Conservation (phyloP, 2,113 vertebrate species). For the Brachirus orientalis region DNA sequence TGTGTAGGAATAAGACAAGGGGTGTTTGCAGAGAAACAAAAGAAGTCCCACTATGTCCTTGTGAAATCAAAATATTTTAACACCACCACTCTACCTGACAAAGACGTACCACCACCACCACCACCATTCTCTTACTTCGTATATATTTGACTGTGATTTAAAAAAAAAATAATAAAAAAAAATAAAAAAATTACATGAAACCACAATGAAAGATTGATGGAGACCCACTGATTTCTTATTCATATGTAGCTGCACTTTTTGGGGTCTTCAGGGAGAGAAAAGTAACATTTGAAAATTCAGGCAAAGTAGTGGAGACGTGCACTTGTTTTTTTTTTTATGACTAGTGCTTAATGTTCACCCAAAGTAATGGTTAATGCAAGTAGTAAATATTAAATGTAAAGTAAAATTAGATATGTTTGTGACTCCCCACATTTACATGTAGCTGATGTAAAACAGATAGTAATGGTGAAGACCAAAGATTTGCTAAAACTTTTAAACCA, state of each 20-base stretch:
- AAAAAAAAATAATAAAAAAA: no score
- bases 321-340: background rate
- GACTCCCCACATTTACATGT: no score
- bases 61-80: background rate
- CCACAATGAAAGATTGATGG: conserved; percentile 32
- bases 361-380: background rate
- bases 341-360: background rate
- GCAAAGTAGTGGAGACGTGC: background rate
- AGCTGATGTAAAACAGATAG: no score
- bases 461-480: no score
- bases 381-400: conserved; percentile 2
- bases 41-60: no score
- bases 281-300: conserved; percentile 35
- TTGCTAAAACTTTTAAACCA: no score
- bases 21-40: no score
- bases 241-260: conserved; percentile 6
- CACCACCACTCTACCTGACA: no score
- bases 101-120: no score
- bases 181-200: no score
- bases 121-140: no score
- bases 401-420: background rate
- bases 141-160: conserved; percentile 24
- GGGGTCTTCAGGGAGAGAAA: background rate
- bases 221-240: conserved; percentile 1
- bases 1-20: no score